These are phyloP conservation scores for Megalonaias nervosa DNA, from an alignment of 1,140 invertebrate genomes.

Conservation along the genomic window DNA sequence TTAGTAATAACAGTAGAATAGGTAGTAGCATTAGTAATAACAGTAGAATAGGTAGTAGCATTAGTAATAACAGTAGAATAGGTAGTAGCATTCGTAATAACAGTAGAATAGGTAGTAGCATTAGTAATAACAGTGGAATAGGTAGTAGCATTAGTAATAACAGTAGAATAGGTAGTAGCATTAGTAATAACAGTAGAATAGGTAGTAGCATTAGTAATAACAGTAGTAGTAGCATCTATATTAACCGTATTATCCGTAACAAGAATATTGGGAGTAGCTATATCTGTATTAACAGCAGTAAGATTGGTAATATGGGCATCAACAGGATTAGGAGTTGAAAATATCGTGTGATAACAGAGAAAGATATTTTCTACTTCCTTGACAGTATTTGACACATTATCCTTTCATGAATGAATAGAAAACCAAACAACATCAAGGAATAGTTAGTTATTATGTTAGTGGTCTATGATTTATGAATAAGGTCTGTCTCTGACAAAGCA, in stretches of 20 bases:
- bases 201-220: constrained; percentile 30
- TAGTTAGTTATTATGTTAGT: no score
- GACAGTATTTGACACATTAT: no score
- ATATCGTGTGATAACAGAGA: constrained; percentile 17
- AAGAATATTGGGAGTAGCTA: constrained; percentile 16
- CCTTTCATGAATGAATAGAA: no score
- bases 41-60: constrained; percentile 22
- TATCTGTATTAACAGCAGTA: constrained; percentile 16
- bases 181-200: constrained; percentile 6
- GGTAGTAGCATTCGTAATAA: constrained; percentile 23
- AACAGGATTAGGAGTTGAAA: constrained; percentile 12
- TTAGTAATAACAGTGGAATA: constrained; percentile 28
- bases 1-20: constrained; percentile 18
- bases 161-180: constrained; percentile 25
- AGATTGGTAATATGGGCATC: constrained; percentile 9
- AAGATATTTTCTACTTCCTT: no score
- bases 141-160: constrained; percentile 23
- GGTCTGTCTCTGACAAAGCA: no score
- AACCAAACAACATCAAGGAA: no score
- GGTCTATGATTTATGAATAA: no score
- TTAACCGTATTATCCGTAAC: constrained; percentile 21
- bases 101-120: constrained; percentile 24
- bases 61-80: constrained; percentile 12
- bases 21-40: constrained; percentile 22
- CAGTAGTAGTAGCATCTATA: constrained; percentile 20